Evolutionary conservation across 2,113 vertebrate genomes (phyloP).

Genomic region (Xiphophorus hellerii): DNA sequence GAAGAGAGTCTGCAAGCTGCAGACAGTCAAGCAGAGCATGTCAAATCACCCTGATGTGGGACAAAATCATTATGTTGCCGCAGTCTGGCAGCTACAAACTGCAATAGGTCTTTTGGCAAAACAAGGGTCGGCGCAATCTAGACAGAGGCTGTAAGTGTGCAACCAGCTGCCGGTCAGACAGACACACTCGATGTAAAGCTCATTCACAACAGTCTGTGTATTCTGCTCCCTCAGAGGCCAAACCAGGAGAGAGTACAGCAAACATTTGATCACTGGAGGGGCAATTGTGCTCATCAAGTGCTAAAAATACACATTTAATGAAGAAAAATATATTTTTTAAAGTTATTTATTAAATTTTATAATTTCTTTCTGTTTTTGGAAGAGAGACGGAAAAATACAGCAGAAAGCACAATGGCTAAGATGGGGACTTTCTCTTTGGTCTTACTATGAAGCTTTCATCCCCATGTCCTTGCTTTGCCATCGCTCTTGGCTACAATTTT

Average conservation of each 20-base stretch:
- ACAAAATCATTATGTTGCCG: constrained; percentile 73
- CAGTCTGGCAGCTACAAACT: constrained; percentile 55
- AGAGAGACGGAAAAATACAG: constrained; percentile 27
- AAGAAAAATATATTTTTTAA: constrained; percentile 21
- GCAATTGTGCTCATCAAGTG: constrained; percentile 37
- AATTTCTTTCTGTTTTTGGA: constrained; percentile 6
- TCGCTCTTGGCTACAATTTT: not conserved
- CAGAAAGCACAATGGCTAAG: not conserved
- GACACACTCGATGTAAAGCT: constrained; percentile 40
- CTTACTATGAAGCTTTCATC: constrained; percentile 7
- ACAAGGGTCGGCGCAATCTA: constrained; percentile 60
- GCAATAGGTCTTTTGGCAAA: constrained; percentile 66
- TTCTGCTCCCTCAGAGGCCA: constrained; percentile 46
- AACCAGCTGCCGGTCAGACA: constrained; percentile 43
- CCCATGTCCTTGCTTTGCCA: not conserved
- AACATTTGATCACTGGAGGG: constrained; percentile 25
- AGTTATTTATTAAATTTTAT: constrained; percentile 6
- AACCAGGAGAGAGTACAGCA: constrained; percentile 41
- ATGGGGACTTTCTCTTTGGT: constrained; percentile 13
- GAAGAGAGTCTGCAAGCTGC: constrained; percentile 54
- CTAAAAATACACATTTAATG: constrained; percentile 52
- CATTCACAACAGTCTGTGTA: constrained; percentile 48
- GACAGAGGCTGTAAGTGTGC: constrained; percentile 34
- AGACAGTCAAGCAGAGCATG: constrained; percentile 66
- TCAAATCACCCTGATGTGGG: constrained; percentile 70